Conservation (phyloP, 2,797 vertebrate genomes). For the Alcedo atthis region DNA sequence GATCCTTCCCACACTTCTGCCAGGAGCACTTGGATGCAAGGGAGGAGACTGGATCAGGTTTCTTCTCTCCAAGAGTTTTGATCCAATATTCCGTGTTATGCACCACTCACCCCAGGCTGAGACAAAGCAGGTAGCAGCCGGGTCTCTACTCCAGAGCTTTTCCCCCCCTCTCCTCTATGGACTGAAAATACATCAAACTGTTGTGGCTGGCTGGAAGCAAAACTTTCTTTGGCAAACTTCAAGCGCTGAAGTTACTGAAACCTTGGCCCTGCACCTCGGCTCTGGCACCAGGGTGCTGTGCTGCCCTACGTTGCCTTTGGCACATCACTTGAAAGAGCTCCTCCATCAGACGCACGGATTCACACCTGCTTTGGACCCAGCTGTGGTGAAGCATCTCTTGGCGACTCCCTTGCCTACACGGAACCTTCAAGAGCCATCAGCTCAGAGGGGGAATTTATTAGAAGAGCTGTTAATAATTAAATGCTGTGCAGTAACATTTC, state of each 20-base stretch:
- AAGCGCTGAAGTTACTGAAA: neutral
- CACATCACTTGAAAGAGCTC: neutral
- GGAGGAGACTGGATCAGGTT: slow-evolving; percentile 24
- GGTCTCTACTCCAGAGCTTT: neutral
- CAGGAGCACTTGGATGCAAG: neutral
- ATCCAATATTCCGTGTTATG: slow-evolving; percentile 17
- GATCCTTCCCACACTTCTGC: slow-evolving; percentile 2
- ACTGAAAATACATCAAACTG: neutral
- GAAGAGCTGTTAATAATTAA: slow-evolving; percentile 35
- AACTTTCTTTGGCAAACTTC: neutral
- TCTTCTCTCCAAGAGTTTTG: slow-evolving; percentile 10
- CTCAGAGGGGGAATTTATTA: neutral
- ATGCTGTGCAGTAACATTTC: slow-evolving; percentile 20
- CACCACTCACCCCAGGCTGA: slow-evolving; percentile 3
- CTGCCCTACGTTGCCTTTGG: neutral
- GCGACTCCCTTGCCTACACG: neutral
- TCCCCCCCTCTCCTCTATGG: neutral
- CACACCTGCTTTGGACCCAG: neutral
- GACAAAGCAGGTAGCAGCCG: neutral
- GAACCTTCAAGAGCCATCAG: slow-evolving; percentile 6
- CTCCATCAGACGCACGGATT: neutral
- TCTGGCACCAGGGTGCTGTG: neutral
- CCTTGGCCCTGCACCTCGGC: neutral
- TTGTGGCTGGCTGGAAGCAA: neutral
- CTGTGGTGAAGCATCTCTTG: neutral